Evolutionary conservation across 2,888 invertebrate genomes (phyloP), one percentile per base, ranked within the genome.

Genomic region (Epiblema foenella): DNA sequence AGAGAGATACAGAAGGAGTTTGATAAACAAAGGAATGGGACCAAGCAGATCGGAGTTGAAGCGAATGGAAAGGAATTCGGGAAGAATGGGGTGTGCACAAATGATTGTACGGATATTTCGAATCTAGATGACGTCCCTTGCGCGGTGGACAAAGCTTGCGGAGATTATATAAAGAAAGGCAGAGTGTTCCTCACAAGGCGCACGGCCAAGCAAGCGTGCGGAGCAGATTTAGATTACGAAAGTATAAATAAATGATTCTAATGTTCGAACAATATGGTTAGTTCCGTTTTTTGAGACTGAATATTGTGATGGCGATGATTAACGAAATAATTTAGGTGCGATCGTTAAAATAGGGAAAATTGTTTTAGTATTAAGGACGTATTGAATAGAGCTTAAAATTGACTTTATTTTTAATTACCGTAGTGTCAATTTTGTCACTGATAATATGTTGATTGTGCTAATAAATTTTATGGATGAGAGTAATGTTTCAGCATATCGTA

Each of bases 211-310:
- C 83, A 86, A 37, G 83, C 85, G 1, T 87, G 81, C 33, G 87
- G 87, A 39, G 80, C 86, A 11, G 84, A 88, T 57, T 87, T 84
- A 64, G 87, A 90, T 69, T 89, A 86, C 62, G 85, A 90, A 78
- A 88, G 88, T 78, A 82, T 89, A 86, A 89, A 90, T 75, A 90
- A 92, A 91, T 91, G 90, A 92, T 89, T 88, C 69, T 73, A 78
- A 78, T 80, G 77, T 78, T 81, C 73, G 79, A 83, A 83, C 81
- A 81, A 75, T 78, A 78, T 77, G 84, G 78, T 78, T 84, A 86
- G 80, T 77, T 77, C 77, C 82, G 83, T 81, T 81, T 80, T 54
- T 84, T 88, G 92, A 93, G 92, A 93, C 92, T 93, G 92, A 93
- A 86, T 87, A 83, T 85, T 90, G 90, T 90, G 89, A 90, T 89